Evolutionary conservation across 2,888 invertebrate species (phyloP), one percentile per base, ranked within the genome.

Genomic region (Leptogaster cylindrica): DNA sequence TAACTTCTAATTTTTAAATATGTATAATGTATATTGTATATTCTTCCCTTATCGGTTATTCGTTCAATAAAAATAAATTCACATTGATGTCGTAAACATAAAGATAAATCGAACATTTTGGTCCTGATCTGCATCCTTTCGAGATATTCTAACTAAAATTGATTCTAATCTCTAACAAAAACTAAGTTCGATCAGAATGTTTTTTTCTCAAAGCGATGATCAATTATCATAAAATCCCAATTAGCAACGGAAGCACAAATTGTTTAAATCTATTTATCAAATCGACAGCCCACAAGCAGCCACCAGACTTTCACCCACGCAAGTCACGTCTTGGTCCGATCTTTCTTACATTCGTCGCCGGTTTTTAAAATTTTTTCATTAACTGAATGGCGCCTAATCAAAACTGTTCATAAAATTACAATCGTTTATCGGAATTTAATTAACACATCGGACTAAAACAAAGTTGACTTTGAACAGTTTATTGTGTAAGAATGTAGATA

Each of bases 171-270:
- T n/a, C n/a, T n/a, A n/a, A n/a, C n/a, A n/a, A n/a, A n/a, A n/a
- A n/a, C n/a, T n/a, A n/a, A n/a, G n/a, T n/a, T n/a, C n/a, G 36
- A 36, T 55, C 36, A 55, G 36, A 55, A 12, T 20, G 28, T 16
- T 61, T 61, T 44, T 41, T 27, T 61, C 18, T 41, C 25, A 61
- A 28, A 28, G n/a, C 41, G 44, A 61, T 61, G 41, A 61, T 7
- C 44, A 28, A 61, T 61, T 44, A 28, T 61, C 61, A 61, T 61
- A 61, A 61, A 61, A 61, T 41, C 44, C 61, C 61, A 61, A 61
- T 61, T 61, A 44, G 61, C 61, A 44, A 41, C 61, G 61, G 61
- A 61, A 61, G 61, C 61, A 61, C 61, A 61, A 61, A 61, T 61
- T 61, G 61, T 61, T 44, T 61, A 27, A 27, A 44, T 44, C 61